Conservation (phyloP, 2,888 invertebrate genomes). For the Tinea pellionella region DNA sequence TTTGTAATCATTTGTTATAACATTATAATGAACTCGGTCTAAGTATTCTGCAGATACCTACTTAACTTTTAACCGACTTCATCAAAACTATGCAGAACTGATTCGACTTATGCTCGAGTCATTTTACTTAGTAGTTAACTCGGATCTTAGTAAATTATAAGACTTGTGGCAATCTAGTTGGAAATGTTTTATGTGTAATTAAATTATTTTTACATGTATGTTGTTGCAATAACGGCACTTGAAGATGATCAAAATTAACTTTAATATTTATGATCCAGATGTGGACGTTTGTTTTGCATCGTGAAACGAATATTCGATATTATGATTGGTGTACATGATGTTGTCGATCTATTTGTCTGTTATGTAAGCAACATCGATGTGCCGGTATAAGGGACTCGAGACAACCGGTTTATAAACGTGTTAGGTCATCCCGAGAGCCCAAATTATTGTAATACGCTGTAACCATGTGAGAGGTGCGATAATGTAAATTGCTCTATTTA, state of each 20-base stretch:
- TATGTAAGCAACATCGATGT: slow-evolving; percentile 50
- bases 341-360: slow-evolving; percentile 47
- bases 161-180: not conserved
- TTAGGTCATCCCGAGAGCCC: slow-evolving; percentile 45
- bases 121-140: not conserved
- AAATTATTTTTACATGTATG: no score
- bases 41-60: no score
- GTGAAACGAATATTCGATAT: not conserved
- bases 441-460: slow-evolving; percentile 7
- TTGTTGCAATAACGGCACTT: not conserved
- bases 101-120: not conserved
- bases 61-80: not conserved
- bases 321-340: not conserved
- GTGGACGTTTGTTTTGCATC: not conserved
- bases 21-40: no score
- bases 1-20: no score
- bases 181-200: not conserved
- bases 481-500: not conserved
- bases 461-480: not conserved
- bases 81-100: not conserved
- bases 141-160: not conserved
- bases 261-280: not conserved
- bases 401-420: slow-evolving; percentile 61
- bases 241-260: not conserved
- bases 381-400: slow-evolving; percentile 34